Evolutionary conservation across 2,888 invertebrate species (phyloP).

Genomic region (Hermodice carunculata): DNA sequence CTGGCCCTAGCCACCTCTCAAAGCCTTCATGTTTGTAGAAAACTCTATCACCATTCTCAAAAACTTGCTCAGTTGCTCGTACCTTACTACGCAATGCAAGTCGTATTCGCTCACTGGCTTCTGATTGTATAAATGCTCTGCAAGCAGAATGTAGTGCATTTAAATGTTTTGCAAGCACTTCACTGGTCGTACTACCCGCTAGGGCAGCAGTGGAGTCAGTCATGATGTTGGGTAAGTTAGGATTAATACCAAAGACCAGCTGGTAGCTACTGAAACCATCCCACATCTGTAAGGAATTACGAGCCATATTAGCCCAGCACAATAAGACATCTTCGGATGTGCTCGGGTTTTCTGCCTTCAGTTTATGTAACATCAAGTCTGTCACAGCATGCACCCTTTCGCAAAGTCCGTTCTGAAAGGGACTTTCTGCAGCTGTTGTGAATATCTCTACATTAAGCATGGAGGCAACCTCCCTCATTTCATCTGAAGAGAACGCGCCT

Average conservation of each 20-base stretch:
- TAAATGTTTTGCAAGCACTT: conserved; percentile 31
- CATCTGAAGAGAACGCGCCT: conserved; percentile 35
- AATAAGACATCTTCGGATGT: neutral
- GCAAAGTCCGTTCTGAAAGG: conserved; percentile 26
- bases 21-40: conserved; percentile 41
- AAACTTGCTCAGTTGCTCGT: conserved; percentile 39
- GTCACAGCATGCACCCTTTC: conserved; percentile 21
- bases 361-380: conserved; percentile 16
- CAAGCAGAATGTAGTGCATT: conserved; percentile 30
- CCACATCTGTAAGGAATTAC: conserved; percentile 5
- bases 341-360: conserved; percentile 2
- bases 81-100: conserved; percentile 37
- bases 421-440: conserved; percentile 27
- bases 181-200: conserved; percentile 7
- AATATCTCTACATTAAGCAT: conserved; percentile 22
- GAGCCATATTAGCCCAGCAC: conserved; percentile 20
- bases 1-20: conserved; percentile 38
- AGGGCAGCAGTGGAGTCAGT: conserved; percentile 16
- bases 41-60: conserved; percentile 40
- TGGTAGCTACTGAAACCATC: conserved; percentile 22
- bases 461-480: conserved; percentile 28
- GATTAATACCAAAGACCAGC: conserved; percentile 23
- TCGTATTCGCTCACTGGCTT: conserved; percentile 38
- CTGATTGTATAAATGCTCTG: conserved; percentile 36
- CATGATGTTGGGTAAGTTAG: conserved; percentile 20